phyloP scores from a whole-genome alignment of 2,888 invertebrate genomes.

The Eulithis prunata region DNA sequence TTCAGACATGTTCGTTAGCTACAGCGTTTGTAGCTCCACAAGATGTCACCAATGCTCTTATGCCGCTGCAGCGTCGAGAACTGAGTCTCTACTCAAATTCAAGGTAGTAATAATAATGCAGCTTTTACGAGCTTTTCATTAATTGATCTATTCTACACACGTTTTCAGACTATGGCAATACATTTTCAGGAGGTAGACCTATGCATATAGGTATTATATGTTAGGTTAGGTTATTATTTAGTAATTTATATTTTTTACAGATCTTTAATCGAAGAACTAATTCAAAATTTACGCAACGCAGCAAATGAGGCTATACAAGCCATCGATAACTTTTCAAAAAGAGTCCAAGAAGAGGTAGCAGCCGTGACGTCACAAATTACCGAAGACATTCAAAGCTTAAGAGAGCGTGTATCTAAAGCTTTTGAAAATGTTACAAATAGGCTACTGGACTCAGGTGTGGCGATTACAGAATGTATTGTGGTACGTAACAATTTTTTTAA shows the following conservation, averaged over 20 bases:
- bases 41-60: slow-evolving; percentile 40
- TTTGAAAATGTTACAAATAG: slow-evolving; percentile 56
- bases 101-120: slow-evolving; percentile 45
- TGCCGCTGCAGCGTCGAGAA: slow-evolving; percentile 49
- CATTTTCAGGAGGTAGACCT: no score
- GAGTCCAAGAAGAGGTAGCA: slow-evolving; percentile 55
- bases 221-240: no score
- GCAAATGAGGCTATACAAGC: slow-evolving; percentile 62
- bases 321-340: slow-evolving; percentile 55
- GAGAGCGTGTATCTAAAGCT: slow-evolving; percentile 53
- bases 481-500: slow-evolving; percentile 50
- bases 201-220: no score
- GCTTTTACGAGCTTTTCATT: not conserved
- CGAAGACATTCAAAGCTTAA: slow-evolving; percentile 55
- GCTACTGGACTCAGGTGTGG: slow-evolving; percentile 54
- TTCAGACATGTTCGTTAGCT: slow-evolving; percentile 30
- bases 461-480: slow-evolving; percentile 61
- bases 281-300: slow-evolving; percentile 56
- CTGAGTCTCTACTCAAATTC: slow-evolving; percentile 51
- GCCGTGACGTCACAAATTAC: slow-evolving; percentile 51
- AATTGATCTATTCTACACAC: no score
- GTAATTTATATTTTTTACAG: slow-evolving; percentile 44
- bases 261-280: slow-evolving; percentile 59
- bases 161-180: no score
- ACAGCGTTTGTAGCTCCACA: slow-evolving; percentile 49